phyloP scores from a whole-genome alignment of 2,797 vertebrate genomes.

The Acanthurus leucopareius region DNA sequence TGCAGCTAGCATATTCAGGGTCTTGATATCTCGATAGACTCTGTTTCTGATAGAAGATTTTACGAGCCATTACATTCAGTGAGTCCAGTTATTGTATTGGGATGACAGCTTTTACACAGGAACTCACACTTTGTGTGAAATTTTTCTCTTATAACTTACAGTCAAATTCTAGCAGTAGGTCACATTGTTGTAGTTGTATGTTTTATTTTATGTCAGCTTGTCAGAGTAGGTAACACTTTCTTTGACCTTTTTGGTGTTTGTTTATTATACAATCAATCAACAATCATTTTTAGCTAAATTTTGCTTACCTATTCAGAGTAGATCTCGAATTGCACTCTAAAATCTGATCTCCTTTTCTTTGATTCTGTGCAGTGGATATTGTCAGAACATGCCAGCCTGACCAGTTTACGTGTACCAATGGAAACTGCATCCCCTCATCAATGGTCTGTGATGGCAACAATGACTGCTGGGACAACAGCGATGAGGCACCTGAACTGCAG shows the following conservation, averaged over 20 bases:
- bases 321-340: neutral
- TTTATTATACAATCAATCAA: neutral
- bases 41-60: neutral
- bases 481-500: constrained; percentile 90
- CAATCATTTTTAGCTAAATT: neutral
- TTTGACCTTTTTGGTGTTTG: neutral
- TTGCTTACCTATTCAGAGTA: neutral
- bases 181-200: too few species aligned
- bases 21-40: neutral
- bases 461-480: constrained; percentile 95
- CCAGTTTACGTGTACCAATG: constrained; percentile 84
- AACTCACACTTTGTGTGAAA: neutral
- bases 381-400: constrained; percentile 73
- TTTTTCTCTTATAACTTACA: too few species aligned
- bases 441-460: constrained; percentile 89
- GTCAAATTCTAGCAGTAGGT: too few species aligned
- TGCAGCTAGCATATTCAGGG: neutral
- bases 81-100: neutral
- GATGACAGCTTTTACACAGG: neutral
- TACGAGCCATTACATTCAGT: too few species aligned
- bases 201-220: too few species aligned
- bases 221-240: neutral
- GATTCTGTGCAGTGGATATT: constrained; percentile 62
- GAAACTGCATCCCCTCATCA: constrained; percentile 80
- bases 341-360: neutral